A percentile compares a stretch with the other conserved stretches of the same genome.
Evolutionary conservation across 2,797 vertebrate genomes (phyloP).

Genomic region (Pempheris klunzingeri): DNA sequence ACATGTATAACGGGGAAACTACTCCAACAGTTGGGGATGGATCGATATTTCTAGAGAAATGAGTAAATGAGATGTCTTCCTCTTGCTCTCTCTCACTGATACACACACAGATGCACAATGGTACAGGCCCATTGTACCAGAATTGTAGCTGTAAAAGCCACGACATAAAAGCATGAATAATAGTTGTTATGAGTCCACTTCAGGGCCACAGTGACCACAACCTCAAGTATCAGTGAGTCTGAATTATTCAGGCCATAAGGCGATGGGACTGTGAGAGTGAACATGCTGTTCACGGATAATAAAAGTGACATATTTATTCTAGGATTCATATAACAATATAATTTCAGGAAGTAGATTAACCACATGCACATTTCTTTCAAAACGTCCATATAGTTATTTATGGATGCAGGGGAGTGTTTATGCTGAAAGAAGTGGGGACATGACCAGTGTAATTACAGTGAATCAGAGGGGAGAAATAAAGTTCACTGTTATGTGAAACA

Average conservation of each 20-base stretch:
- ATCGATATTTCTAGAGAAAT: slow-evolving; percentile 61
- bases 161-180: slow-evolving; percentile 37
- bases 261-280: slow-evolving; percentile 25
- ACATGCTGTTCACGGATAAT: slow-evolving; percentile 12
- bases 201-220: slow-evolving; percentile 44
- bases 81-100: neutral
- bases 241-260: slow-evolving; percentile 55
- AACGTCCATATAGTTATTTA: neutral
- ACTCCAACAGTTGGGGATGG: neutral
- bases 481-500: neutral
- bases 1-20: slow-evolving; percentile 20
- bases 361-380: neutral
- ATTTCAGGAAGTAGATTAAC: neutral
- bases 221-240: slow-evolving; percentile 31
- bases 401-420: neutral
- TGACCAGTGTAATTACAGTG: neutral
- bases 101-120: slow-evolving; percentile 9
- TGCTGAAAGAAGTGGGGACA: neutral
- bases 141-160: slow-evolving; percentile 36
- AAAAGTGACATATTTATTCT: neutral
- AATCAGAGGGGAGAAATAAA: slow-evolving; percentile 5
- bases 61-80: slow-evolving; percentile 23
- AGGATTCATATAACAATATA: neutral
- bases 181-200: slow-evolving; percentile 44
- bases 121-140: neutral